A percentile compares a stretch with the other conserved stretches of the same genome.
Evolutionary conservation across 2,888 invertebrate genomes (phyloP).

Genomic region (Coelopa pilipes): DNA sequence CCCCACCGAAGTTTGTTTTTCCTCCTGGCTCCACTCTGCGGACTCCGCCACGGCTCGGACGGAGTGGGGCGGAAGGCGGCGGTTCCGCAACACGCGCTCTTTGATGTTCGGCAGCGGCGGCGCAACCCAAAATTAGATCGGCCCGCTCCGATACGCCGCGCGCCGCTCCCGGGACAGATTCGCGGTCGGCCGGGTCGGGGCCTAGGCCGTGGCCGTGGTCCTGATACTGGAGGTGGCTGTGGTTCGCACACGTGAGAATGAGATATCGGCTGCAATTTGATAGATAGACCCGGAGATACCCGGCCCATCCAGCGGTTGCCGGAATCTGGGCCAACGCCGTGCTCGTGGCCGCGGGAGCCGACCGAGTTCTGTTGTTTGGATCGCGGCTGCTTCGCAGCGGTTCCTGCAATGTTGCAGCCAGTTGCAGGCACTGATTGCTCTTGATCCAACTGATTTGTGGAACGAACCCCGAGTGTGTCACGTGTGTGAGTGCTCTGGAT

Average conservation of each 20-base stretch:
- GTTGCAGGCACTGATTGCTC: too few relatives aligned
- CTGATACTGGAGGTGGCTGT: too few relatives aligned
- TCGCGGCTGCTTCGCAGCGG: neutral
- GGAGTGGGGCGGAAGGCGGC: neutral
- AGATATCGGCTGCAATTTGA: slow-evolving; percentile 25
- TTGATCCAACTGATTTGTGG: too few relatives aligned
- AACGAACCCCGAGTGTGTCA: too few relatives aligned
- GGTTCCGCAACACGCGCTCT: slow-evolving; percentile 21
- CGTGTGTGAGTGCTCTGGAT: too few relatives aligned
- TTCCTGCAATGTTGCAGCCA: neutral
- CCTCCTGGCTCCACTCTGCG: too few relatives aligned
- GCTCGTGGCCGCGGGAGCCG: neutral
- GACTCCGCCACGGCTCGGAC: neutral
- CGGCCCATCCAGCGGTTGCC: neutral
- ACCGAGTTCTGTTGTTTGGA: neutral
- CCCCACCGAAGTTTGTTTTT: neutral
- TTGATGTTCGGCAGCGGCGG: slow-evolving; percentile 36
- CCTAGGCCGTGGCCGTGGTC: too few relatives aligned
- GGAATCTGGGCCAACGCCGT: slow-evolving; percentile 28
- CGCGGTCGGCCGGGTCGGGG: neutral
- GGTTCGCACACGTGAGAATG: slow-evolving; percentile 28
- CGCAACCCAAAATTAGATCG: slow-evolving; percentile 44
- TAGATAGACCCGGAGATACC: slow-evolving; percentile 6
- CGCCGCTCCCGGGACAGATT: neutral
- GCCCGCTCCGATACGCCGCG: slow-evolving; percentile 34